These are phyloP conservation scores for Lamellibrachia satsuma DNA, from an alignment of 2,888 invertebrate genomes.

Conservation along the genomic window DNA sequence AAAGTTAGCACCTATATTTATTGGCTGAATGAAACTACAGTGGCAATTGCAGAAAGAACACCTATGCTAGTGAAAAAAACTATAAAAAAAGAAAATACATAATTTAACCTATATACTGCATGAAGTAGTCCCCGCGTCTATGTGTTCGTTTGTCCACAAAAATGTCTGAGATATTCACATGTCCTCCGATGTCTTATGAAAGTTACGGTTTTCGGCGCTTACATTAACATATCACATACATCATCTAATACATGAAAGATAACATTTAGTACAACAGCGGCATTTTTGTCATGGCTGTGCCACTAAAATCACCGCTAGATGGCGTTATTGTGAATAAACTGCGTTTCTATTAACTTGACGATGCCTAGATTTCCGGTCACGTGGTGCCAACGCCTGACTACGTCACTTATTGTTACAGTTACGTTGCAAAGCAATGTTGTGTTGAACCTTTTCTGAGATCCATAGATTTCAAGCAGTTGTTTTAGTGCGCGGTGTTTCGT, in stretches of 20 bases:
- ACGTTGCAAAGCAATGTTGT: background rate
- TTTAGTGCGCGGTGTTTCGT: background rate
- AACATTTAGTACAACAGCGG: background rate
- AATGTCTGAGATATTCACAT: background rate
- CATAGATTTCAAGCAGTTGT: background rate
- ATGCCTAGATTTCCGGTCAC: background rate
- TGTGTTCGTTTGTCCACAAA: background rate
- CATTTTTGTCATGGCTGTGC: background rate
- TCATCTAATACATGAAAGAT: background rate
- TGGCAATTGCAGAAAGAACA: background rate
- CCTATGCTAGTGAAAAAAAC: background rate
- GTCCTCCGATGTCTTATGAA: background rate
- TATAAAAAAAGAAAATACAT: background rate
- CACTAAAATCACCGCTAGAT: background rate
- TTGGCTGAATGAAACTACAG: background rate
- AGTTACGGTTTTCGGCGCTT: background rate
- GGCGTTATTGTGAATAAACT: background rate
- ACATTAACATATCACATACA: background rate
- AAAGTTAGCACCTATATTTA: background rate
- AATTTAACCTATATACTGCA: background rate
- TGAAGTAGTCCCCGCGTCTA: background rate
- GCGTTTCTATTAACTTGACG: background rate
- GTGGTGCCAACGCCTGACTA: slow-evolving; percentile 12
- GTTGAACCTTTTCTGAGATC: background rate
- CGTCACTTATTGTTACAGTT: slow-evolving; percentile 1